Evolutionary conservation across 2,888 invertebrate species (phyloP).

Genomic region (Pollenia amentaria): DNA sequence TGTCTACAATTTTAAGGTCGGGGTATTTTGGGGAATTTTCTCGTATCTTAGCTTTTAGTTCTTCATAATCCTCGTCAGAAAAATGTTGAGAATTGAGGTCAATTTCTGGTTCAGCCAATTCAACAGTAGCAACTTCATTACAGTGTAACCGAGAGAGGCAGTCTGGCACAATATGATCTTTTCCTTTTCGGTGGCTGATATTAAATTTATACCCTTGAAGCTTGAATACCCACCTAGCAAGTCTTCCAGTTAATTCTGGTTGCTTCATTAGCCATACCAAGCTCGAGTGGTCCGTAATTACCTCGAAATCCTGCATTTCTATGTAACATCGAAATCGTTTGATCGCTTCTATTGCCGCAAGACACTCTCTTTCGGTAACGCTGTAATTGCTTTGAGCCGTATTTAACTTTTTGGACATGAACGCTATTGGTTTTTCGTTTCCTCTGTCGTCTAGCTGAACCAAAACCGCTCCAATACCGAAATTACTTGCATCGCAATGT

Average conservation of each 20-base stretch:
- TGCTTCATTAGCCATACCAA: slow-evolving; percentile 60
- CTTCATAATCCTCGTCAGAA: too few species aligned
- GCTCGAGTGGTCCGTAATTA: slow-evolving; percentile 68
- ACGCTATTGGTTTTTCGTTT: slow-evolving; percentile 60
- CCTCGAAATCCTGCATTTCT: slow-evolving; percentile 62
- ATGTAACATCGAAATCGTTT: slow-evolving; percentile 65
- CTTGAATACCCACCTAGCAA: slow-evolving; percentile 48
- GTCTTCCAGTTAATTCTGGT: slow-evolving; percentile 1
- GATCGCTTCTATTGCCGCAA: slow-evolving; percentile 48
- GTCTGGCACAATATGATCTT: slow-evolving; percentile 46
- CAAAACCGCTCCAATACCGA: slow-evolving; percentile 61
- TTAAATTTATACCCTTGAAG: slow-evolving; percentile 43
- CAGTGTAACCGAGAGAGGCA: too few species aligned
- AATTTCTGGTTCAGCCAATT: too few species aligned
- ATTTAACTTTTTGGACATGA: slow-evolving; percentile 67
- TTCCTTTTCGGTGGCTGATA: slow-evolving; percentile 40
- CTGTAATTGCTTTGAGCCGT: slow-evolving; percentile 63
- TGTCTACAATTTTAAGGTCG: background rate
- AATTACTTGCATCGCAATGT: slow-evolving; percentile 63
- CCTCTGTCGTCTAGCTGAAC: slow-evolving; percentile 46
- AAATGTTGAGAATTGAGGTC: too few species aligned
- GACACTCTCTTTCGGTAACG: slow-evolving; percentile 61
- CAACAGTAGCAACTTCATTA: too few species aligned
- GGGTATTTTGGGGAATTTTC: slow-evolving; percentile 7
- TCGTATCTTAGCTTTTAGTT: slow-evolving; percentile 37